phyloP scores from a whole-genome alignment of 2,113 vertebrate species.

The Strix uralensis region DNA sequence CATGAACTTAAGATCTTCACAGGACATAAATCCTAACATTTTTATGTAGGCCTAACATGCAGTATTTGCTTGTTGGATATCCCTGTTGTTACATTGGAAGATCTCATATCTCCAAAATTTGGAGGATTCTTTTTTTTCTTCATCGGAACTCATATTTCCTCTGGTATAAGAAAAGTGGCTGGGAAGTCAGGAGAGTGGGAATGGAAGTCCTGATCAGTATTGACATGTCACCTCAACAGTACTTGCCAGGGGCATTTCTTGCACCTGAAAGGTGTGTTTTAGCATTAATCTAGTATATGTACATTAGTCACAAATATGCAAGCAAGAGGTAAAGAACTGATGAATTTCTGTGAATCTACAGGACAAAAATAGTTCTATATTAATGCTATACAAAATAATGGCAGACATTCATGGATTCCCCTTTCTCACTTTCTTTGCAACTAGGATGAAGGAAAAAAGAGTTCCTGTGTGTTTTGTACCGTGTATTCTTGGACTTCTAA shows the following conservation, averaged over 20 bases:
- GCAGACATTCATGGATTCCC: not conserved
- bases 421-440: not conserved
- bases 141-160: not conserved
- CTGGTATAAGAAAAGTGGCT: not conserved
- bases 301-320: not conserved
- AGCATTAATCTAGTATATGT: not conserved
- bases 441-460: not conserved
- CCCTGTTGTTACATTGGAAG: not conserved
- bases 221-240: not conserved
- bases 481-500: not conserved
- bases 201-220: not conserved
- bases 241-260: not conserved
- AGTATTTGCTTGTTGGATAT: not conserved
- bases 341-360: not conserved
- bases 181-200: not conserved
- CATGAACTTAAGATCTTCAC: not conserved
- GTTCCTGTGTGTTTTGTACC: not conserved
- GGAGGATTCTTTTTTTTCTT: not conserved
- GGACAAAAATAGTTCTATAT: not conserved
- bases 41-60: not conserved
- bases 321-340: not conserved
- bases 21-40: not conserved
- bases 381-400: not conserved
- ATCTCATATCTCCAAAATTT: not conserved
- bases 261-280: not conserved